Evolutionary conservation across 2,797 vertebrate genomes (phyloP), one percentile per base, ranked within the genome.

Genomic region (Botia almorhae): DNA sequence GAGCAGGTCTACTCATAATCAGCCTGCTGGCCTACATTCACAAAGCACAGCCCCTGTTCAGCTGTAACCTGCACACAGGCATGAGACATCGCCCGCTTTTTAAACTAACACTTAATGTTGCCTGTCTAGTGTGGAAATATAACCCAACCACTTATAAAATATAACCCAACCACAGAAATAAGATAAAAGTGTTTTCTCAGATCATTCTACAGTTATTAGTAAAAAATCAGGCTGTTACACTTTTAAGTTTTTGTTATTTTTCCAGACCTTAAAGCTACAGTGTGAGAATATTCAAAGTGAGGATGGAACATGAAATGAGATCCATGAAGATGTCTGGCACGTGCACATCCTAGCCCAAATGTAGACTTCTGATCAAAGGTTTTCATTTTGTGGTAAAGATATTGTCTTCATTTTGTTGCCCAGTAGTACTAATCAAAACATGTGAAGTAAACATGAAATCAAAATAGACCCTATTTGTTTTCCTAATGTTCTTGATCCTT

Each of bases 11-110:
- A 90, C 89, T 89, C 91, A 90, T 36, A 73, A 73, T 73, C 91
- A 93, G 90, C 91, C 91, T 93, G 74, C 64, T 95, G 94, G 89
- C 94, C 94, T 94, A 95, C 90, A 95, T 95, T 95, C 91, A 90
- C 84, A 86, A 88, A 58, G 48, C 76, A 17, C 78, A 50, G 50
- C 58, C 36, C 55, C 43, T 72, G 60, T 26, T 53, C 17, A 50
- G 56, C 56, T 55, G 56, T 58, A 68, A 39, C 78, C 68, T 29
- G 50, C 39, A 21, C 69, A 95, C 91, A 93, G 93, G 93, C 94
- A 96, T 91, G 92, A 95, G 90, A 93, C 94, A 94, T 94, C 94
- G 94, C 90, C 92, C 90, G 89, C 77, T 84, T 90, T 92, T 94
- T 90, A 89, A 88, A 92, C 93, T 91, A 51, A 68, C 74, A 76